A percentile compares a stretch with the other conserved stretches of the same genome.
phyloP scores from a whole-genome alignment of 2,797 vertebrate species.

The Squalus acanthias region DNA sequence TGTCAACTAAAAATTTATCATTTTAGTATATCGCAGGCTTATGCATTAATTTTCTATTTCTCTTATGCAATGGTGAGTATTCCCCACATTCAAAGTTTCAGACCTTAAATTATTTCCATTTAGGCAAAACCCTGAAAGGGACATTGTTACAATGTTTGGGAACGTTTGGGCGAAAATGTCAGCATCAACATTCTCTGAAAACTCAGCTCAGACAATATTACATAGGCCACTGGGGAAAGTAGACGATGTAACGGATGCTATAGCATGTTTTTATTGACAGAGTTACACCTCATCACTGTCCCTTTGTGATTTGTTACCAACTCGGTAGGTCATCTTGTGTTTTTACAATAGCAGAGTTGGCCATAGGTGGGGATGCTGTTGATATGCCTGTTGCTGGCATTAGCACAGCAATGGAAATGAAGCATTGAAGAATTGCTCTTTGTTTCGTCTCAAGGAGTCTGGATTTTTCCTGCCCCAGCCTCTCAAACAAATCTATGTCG shows the following conservation, averaged over 20 bases:
- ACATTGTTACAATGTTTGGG: neutral
- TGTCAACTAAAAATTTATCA: neutral
- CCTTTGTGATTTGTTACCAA: neutral
- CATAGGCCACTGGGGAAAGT: neutral
- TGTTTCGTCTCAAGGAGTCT: neutral
- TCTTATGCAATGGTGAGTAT: neutral
- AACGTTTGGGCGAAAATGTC: neutral
- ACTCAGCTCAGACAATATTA: neutral
- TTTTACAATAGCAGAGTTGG: neutral
- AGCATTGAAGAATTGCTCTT: neutral
- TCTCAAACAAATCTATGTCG: neutral
- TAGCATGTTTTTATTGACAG: neutral
- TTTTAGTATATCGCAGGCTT: neutral
- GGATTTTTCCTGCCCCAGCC: neutral
- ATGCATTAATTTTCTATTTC: neutral
- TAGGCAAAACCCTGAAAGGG: neutral
- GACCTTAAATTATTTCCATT: neutral
- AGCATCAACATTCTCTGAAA: neutral
- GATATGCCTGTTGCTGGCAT: neutral
- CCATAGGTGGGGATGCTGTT: neutral
- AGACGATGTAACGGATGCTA: neutral
- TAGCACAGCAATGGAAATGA: neutral
- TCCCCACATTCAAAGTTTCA: neutral
- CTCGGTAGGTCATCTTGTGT: too few relatives aligned
- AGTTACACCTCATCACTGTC: neutral